These are phyloP conservation scores for Otolemur crassicaudatus DNA, from an alignment of 2,797 vertebrate species.

Conservation along the genomic window DNA sequence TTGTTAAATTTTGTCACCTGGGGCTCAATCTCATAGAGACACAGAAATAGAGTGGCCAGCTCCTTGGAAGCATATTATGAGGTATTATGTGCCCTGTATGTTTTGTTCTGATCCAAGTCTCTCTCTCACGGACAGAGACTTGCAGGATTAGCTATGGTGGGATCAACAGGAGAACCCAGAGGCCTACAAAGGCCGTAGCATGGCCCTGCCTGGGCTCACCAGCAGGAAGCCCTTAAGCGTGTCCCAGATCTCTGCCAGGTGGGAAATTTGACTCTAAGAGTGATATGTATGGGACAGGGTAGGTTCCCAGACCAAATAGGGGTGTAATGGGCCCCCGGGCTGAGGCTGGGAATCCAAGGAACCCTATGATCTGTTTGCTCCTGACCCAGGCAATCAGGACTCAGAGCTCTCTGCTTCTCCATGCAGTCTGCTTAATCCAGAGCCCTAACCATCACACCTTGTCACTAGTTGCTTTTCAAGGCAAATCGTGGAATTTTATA, in stretches of 20 bases:
- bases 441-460: background rate
- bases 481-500: background rate
- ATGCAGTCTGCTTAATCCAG: background rate
- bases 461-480: background rate
- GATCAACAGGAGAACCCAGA: background rate
- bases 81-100: background rate
- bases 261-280: background rate
- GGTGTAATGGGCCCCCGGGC: no score
- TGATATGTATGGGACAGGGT: background rate
- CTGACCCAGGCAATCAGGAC: background rate
- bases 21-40: background rate
- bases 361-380: rapidly evolving
- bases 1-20: background rate
- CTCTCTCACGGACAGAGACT: background rate
- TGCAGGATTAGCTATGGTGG: background rate
- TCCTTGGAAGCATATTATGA: background rate
- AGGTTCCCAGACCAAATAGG: background rate
- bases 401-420: background rate
- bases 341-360: background rate
- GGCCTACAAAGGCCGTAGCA: background rate
- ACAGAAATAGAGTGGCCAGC: background rate
- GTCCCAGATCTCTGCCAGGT: rapidly evolving
- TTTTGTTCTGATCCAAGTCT: background rate
- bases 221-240: background rate
- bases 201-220: background rate